phyloP scores from a whole-genome alignment of 2,797 vertebrate species.

The Xiphorhynchus erythropygius region DNA sequence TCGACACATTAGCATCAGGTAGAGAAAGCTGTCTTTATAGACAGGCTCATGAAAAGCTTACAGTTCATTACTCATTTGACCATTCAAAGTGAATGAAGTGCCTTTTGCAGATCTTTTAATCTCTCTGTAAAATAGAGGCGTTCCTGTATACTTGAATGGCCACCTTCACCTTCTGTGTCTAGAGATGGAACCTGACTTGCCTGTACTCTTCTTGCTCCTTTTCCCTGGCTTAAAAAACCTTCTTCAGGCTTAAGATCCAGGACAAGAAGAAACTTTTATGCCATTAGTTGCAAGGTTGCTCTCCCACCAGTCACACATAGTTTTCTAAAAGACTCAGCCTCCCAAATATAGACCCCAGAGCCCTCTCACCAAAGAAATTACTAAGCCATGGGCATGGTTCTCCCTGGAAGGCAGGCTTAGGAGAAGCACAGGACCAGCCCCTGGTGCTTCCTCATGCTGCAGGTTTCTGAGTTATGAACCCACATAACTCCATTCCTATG shows the following conservation, averaged over 20 bases:
- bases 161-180: background rate
- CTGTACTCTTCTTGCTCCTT: background rate
- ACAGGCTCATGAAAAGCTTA: background rate
- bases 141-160: background rate
- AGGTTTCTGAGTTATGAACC: background rate
- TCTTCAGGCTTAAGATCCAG: background rate
- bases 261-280: background rate
- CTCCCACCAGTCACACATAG: background rate
- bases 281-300: background rate
- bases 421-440: accelerated
- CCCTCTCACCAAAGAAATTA: background rate
- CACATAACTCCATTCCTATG: background rate
- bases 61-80: background rate
- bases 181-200: background rate
- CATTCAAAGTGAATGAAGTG: background rate
- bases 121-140: background rate
- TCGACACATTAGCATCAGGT: background rate
- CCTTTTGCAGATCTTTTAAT: background rate
- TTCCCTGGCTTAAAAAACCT: background rate
- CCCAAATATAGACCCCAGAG: background rate
- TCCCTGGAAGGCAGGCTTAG: background rate
- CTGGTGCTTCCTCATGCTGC: background rate
- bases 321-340: background rate
- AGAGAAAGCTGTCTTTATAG: background rate
- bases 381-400: background rate